phyloP scores from a whole-genome alignment of 2,888 invertebrate genomes.

The Physocephala rufipes region DNA sequence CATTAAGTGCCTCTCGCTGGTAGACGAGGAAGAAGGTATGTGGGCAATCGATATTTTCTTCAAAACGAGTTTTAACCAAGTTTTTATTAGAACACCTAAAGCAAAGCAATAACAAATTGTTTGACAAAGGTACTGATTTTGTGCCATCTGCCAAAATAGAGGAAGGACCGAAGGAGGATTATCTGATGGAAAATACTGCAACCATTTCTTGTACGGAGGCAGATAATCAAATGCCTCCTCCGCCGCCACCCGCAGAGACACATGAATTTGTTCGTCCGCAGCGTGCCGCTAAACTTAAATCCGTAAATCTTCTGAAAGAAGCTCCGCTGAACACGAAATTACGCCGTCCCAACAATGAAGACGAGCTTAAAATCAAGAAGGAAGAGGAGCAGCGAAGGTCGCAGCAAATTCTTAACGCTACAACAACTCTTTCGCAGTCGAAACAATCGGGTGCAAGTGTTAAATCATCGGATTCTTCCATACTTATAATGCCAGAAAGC shows the following conservation, averaged over 20 bases:
- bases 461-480: constrained; percentile 45
- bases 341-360: constrained; percentile 52
- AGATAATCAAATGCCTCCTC: not conserved
- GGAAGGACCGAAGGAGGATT: constrained; percentile 32
- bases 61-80: not conserved
- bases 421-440: constrained; percentile 11
- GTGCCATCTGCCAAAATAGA: constrained; percentile 47
- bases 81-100: not conserved
- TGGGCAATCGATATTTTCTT: not conserved
- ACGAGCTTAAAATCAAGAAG: constrained; percentile 50
- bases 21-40: constrained; percentile 52
- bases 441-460: constrained; percentile 41
- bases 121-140: constrained; percentile 34
- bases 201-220: constrained; percentile 40
- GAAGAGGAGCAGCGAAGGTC: constrained; percentile 58
- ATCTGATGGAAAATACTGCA: not conserved
- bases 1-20: constrained; percentile 53
- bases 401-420: constrained; percentile 49
- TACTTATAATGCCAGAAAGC: constrained; percentile 45
- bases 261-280: constrained; percentile 54
- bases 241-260: constrained; percentile 37
- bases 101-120: not conserved
- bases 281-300: constrained; percentile 59
- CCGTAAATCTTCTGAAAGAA: constrained; percentile 58
- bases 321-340: constrained; percentile 51